Conservation (phyloP, 2,113 vertebrate genomes). For the Hyperopisus bebe region DNA sequence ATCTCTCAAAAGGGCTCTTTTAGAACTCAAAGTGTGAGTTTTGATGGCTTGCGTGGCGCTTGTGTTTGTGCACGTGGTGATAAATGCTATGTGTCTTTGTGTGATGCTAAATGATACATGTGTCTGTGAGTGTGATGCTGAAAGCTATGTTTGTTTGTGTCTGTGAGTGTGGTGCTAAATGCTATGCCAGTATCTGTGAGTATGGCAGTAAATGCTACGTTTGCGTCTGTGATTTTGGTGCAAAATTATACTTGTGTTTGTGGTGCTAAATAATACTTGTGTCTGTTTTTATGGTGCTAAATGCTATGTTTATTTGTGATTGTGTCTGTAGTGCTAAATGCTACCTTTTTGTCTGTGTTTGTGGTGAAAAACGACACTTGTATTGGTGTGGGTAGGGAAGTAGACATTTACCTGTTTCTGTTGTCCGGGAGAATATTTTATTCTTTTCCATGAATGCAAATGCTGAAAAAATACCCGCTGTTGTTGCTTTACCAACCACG, state of each 20-base stretch:
- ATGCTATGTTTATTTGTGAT: neutral
- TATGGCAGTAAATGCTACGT: neutral
- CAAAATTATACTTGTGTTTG: neutral
- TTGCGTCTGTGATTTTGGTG: neutral
- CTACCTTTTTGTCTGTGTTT: neutral
- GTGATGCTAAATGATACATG: neutral
- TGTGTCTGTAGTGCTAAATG: neutral
- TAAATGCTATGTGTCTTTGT: neutral
- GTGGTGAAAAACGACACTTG: neutral
- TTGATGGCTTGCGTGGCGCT: neutral
- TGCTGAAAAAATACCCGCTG: neutral
- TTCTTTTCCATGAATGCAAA: neutral
- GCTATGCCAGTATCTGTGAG: neutral
- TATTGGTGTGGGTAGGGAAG: neutral
- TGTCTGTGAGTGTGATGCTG: neutral
- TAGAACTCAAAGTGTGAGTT: constrained; percentile 4
- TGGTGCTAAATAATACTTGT: neutral
- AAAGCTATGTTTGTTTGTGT: neutral
- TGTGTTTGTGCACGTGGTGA: neutral
- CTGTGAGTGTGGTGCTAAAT: neutral
- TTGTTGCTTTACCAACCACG: neutral
- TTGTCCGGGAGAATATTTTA: neutral
- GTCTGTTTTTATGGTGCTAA: neutral
- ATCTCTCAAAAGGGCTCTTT: neutral
- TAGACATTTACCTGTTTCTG: neutral